Evolutionary conservation across 2,888 invertebrate species (phyloP).

Genomic region (Gasteruption jaculator): DNA sequence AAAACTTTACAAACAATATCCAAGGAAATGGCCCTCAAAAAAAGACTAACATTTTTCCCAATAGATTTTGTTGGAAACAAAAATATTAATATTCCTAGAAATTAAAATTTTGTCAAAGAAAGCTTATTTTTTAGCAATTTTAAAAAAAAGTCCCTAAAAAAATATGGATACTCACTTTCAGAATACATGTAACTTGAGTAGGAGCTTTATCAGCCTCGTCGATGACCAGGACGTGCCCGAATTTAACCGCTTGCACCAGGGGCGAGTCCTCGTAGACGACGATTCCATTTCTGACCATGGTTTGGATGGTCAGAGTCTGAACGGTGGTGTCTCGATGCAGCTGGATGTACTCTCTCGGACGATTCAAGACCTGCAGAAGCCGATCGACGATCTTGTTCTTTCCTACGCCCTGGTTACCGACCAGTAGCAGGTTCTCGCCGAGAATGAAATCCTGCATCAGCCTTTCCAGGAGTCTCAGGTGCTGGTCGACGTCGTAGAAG

Average conservation of each 20-base stretch:
- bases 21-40: too few relatives aligned
- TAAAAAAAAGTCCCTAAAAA: too few relatives aligned
- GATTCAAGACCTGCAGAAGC: slow-evolving; percentile 78
- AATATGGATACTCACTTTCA: slow-evolving; percentile 62
- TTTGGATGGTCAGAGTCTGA: slow-evolving; percentile 88
- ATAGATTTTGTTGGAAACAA: too few relatives aligned
- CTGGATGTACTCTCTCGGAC: slow-evolving; percentile 93
- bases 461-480: slow-evolving; percentile 78
- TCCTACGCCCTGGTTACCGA: slow-evolving; percentile 98
- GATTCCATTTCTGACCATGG: slow-evolving; percentile 83
- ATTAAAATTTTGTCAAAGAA: slow-evolving; percentile 5
- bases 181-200: slow-evolving; percentile 92
- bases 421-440: slow-evolving; percentile 86
- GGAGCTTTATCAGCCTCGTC: slow-evolving; percentile 99
- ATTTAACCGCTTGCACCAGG: slow-evolving; percentile 83
- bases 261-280: slow-evolving; percentile 93
- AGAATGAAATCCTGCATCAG: slow-evolving; percentile 85
- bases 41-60: too few relatives aligned
- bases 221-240: slow-evolving; percentile 85
- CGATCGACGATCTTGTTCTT: slow-evolving; percentile 96
- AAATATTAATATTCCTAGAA: background rate
- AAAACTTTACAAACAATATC: too few relatives aligned
- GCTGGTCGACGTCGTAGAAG: slow-evolving; percentile 94
- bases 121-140: slow-evolving; percentile 6
- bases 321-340: slow-evolving; percentile 93